These are phyloP conservation scores for Erpornis zantholeuca DNA, from an alignment of 2,113 vertebrate species.

Conservation along the genomic window DNA sequence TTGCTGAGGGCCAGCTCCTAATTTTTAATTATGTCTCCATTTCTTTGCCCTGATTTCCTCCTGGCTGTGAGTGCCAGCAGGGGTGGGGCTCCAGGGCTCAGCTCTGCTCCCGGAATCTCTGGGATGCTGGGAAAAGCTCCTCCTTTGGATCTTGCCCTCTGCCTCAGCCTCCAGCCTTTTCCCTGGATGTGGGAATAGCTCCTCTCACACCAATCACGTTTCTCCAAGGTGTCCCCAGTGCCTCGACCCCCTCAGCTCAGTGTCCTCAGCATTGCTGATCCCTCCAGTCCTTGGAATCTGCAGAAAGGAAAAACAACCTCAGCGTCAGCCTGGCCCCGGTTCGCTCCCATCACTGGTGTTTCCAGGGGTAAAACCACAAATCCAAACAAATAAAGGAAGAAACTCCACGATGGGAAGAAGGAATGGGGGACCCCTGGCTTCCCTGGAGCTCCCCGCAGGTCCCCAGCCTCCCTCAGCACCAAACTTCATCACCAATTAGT, in stretches of 20 bases:
- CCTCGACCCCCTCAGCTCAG: fast-evolving
- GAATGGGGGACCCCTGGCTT: background rate
- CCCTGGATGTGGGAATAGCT: background rate
- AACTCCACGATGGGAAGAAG: background rate
- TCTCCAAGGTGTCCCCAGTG: background rate
- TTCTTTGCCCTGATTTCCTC: background rate
- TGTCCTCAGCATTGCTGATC: fast-evolving
- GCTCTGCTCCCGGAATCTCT: background rate
- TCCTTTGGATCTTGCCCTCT: background rate
- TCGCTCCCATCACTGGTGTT: background rate
- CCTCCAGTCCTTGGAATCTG: background rate
- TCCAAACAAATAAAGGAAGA: background rate
- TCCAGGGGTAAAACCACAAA: background rate
- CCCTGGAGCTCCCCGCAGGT: background rate
- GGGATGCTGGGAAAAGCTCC: background rate
- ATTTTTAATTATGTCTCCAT: conserved; percentile 26
- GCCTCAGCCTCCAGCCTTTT: background rate
- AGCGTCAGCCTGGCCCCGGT: background rate
- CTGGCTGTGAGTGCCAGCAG: background rate
- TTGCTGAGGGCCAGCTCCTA: background rate
- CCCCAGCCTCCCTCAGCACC: background rate
- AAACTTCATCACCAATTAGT: background rate
- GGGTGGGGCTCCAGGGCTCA: background rate
- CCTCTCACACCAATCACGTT: background rate
- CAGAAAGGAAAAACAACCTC: background rate